Evolutionary conservation across 2,888 invertebrate species (phyloP), one percentile per base, ranked within the genome.

Genomic region (Sinodicranocentrus sp.): DNA sequence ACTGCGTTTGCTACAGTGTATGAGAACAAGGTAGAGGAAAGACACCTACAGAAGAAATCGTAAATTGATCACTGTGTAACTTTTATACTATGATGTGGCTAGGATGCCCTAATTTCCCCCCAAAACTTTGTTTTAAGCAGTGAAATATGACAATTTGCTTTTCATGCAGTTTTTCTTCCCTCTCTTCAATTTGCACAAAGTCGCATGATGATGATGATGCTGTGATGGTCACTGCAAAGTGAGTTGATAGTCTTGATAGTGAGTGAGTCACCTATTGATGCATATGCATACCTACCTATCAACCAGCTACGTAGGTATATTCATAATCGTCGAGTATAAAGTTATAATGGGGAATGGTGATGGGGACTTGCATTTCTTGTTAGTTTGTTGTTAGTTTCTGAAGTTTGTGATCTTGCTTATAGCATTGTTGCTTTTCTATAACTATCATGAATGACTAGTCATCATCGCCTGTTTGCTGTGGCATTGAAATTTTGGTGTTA

Each of bases 121-220:
- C 23, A 63, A 75, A 44, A 75, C 61, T 26, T 75, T 63, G 75
- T 25, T 63, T 75, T 75, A 63, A 73, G 44, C 17, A 26, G n/a
- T 57, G 17, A 39, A 59, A 72, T 44, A 57, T 61, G 44, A 61
- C 61, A 57, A 71, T 71, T 71, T 57, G 39, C 17, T 57, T 13
- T 10, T 71, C 23, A 8, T 39, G 39, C 8, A 21, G 54, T 21
- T 63, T 2, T 39, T 10, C 28, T 70, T 15, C 54, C 54, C 3
- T 26, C 28, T 19, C 17, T 52, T 19, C 26, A n/a, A n/a, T n/a
- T n/a, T n/a, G n/a, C n/a, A n/a, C n/a, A n/a, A n/a, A n/a, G n/a
- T n/a, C n/a, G n/a, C 39, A 54, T 21, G 54, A n/a, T 17, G 17
- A 26, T 13, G 26, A 39, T 33, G n/a, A n/a, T 48, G 6, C 48